Evolutionary conservation across 2,888 invertebrate genomes (phyloP).

Genomic region (Aricia artaxerxes): DNA sequence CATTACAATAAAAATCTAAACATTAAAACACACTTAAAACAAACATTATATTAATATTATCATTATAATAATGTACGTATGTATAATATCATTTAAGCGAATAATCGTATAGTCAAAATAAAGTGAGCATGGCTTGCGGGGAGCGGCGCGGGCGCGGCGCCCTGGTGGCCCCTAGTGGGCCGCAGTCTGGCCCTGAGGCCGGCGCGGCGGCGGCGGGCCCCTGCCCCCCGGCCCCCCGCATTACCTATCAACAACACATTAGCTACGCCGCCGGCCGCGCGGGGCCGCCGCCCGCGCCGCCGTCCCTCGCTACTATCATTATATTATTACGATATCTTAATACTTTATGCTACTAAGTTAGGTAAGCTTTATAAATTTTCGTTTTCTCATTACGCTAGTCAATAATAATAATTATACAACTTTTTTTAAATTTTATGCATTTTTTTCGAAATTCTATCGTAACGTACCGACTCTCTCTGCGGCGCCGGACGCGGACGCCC

Average conservation of each 20-base stretch:
- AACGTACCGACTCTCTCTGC: constrained; percentile 77
- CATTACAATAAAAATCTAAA: constrained; percentile 82
- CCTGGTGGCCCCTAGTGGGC: constrained; percentile 43
- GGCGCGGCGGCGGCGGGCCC: constrained; percentile 38
- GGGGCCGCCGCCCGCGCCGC: constrained; percentile 57
- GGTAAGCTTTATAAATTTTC: constrained; percentile 81
- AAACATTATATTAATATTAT: constrained; percentile 81
- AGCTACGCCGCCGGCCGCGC: constrained; percentile 43
- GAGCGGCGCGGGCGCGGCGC: constrained; percentile 55
- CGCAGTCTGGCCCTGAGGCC: constrained; percentile 33
- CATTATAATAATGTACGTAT: constrained; percentile 79
- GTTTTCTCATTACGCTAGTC: constrained; percentile 77
- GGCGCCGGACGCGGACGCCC: constrained; percentile 73
- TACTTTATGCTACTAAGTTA: constrained; percentile 80
- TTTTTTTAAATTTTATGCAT: constrained; percentile 80
- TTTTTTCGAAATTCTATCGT: constrained; percentile 80
- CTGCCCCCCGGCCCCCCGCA: constrained; percentile 40
- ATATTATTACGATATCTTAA: constrained; percentile 77
- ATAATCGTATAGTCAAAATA: constrained; percentile 80
- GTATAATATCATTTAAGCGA: constrained; percentile 80
- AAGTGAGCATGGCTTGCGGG: constrained; percentile 71
- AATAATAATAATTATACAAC: constrained; percentile 80
- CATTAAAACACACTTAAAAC: constrained; percentile 81
- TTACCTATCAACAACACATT: constrained; percentile 56
- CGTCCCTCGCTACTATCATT: constrained; percentile 61